These are phyloP conservation scores for Eurois occulta DNA, from an alignment of 2,888 invertebrate species.

Conservation along the genomic window DNA sequence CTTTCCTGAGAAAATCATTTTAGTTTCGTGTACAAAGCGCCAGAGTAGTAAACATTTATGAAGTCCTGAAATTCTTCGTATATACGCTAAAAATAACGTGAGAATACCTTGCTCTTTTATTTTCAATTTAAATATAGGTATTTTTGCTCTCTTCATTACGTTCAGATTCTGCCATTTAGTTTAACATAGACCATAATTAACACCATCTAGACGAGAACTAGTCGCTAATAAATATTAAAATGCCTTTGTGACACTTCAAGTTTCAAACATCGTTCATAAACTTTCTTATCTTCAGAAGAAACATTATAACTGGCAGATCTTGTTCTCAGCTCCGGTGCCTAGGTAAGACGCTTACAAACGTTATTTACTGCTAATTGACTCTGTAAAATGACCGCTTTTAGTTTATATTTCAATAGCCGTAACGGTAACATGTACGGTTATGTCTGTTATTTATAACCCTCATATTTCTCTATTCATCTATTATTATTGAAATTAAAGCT, in stretches of 20 bases:
- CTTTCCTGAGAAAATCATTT: neutral
- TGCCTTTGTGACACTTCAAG: constrained; percentile 20
- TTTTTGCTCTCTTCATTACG: neutral
- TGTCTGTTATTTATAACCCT: constrained; percentile 59
- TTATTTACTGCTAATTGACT: constrained; percentile 71
- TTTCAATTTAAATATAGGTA: neutral
- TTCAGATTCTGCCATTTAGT: constrained; percentile 2
- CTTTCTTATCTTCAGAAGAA: constrained; percentile 51
- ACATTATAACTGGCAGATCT: constrained; percentile 56
- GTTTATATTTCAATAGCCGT: constrained; percentile 64
- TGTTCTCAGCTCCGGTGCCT: constrained; percentile 47
- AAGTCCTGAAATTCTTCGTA: constrained; percentile 3
- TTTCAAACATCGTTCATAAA: constrained; percentile 43
- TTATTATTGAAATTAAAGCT: constrained; percentile 62
- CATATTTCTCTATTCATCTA: constrained; percentile 62
- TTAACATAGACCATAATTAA: neutral
- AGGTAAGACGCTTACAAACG: constrained; percentile 46
- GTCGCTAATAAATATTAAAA: constrained; percentile 15
- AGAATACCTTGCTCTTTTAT: neutral
- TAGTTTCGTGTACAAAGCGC: neutral
- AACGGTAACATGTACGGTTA: constrained; percentile 64
- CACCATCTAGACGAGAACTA: neutral
- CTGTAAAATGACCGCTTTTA: constrained; percentile 57
- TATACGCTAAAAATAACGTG: neutral
- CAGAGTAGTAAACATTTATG: neutral